These are phyloP conservation scores for Mastigias papua DNA, from an alignment of 30 jellyfish, hydroid and myxozoan genomes.

Conservation along the genomic window DNA sequence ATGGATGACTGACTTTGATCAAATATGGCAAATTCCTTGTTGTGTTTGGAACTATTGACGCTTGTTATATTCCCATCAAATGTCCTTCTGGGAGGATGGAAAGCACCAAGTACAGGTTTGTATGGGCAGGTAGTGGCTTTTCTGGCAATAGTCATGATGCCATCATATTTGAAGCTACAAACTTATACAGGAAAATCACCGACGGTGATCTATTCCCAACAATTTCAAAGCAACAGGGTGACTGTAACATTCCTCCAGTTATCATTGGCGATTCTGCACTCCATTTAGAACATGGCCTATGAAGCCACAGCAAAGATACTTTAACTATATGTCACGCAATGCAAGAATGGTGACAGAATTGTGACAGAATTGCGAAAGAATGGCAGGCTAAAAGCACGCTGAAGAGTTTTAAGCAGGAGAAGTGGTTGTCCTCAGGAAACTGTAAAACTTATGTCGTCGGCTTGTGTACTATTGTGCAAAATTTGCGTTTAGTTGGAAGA, in stretches of 20 bases:
- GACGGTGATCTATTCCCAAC: neutral
- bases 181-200: neutral
- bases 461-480: constrained; percentile 67
- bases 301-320: constrained; percentile 34
- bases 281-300: constrained; percentile 15
- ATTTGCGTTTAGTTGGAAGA: constrained; percentile 33
- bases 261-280: constrained; percentile 44
- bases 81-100: constrained; percentile 43
- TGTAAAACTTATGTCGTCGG: constrained; percentile 6
- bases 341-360: constrained; percentile 59
- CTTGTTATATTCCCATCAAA: neutral
- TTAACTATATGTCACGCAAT: constrained; percentile 33
- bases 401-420: constrained; percentile 39
- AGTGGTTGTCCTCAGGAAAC: constrained; percentile 23
- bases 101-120: neutral
- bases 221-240: too few species aligned
- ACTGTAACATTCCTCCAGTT: too few species aligned
- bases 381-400: constrained; percentile 39
- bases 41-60: constrained; percentile 14
- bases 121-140: constrained; percentile 17
- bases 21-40: constrained; percentile 33
- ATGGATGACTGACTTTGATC: neutral
- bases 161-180: neutral
- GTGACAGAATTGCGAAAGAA: too few species aligned
- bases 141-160: constrained; percentile 22